Evolutionary conservation across 2,797 vertebrate genomes (phyloP), one percentile per base, ranked within the genome.

Genomic region (Pogonophryne albipinna): DNA sequence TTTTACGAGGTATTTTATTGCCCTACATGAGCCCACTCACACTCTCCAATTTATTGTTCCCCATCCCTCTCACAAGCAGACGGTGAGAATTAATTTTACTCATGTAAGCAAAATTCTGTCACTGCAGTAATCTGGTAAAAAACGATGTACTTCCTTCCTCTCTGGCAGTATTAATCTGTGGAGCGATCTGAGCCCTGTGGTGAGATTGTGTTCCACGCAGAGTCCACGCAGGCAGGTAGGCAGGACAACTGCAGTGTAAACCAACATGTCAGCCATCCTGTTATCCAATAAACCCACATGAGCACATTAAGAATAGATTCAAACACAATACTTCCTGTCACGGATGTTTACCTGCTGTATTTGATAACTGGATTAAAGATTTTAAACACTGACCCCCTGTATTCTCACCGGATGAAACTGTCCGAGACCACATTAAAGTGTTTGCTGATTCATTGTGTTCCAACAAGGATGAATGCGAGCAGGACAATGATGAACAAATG

Each of bases 91-190:
- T 57, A 45, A 80, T 90, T 89, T 88, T 45, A 82, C 67, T 89
- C 71, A 55, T 85, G 81, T 86, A 81, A 89, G 89, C 84, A 87
- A 81, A 89, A 86, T 63, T 67, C 69, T 71, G 66, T 85, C 76
- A 55, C 79, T 68, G 64, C 84, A 60, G 80, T 82, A 69, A 79
- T 77, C 59, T 0, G 2, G 83, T 19, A 67, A 63, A 58, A 71
- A 49, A 65, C 27, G 66, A 69, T 89, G 82, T 74, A 71, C 87
- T 87, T 74, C 71, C 70, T 66, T 83, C n/a, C 79, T 62, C 74
- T 67, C 82, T 20, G 75, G 72, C 53, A 16, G 74, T 69, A 86
- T 89, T 70, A 82, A 89, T 88, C 84, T 77, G 74, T 76, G 76
- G 71, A 74, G 85, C 76, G 52, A 69, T 76, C 75, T n/a, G 75